Conservation (phyloP, 2,888 invertebrate species). For the Phytoseiulus persimilis region DNA sequence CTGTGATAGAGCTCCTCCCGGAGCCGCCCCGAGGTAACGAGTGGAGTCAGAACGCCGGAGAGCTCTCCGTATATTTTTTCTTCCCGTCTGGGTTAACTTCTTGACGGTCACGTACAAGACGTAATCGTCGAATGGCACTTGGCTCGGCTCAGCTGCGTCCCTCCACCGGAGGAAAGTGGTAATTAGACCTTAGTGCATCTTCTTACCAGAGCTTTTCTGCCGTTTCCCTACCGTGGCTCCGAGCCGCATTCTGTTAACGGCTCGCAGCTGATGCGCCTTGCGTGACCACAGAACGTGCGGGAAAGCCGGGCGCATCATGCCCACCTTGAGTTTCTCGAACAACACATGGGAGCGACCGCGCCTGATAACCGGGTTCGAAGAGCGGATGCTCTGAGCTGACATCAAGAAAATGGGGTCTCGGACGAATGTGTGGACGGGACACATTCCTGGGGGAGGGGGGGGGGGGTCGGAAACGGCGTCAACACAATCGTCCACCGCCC, state of each 20-base stretch:
- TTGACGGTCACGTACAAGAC: conserved; percentile 36
- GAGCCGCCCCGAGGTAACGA: too few species aligned
- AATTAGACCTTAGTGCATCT: conserved; percentile 11
- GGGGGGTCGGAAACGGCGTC: too few species aligned
- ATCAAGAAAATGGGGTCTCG: not conserved
- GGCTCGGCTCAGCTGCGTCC: not conserved
- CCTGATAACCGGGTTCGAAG: not conserved
- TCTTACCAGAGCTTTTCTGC: not conserved
- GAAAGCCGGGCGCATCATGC: not conserved
- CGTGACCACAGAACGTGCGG: not conserved
- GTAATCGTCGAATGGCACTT: not conserved
- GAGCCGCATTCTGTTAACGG: not conserved
- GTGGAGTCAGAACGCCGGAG: too few species aligned
- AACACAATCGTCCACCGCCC: too few species aligned
- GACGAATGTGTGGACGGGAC: not conserved
- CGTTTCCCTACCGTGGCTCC: not conserved
- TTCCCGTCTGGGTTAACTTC: conserved; percentile 8
- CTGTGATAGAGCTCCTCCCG: too few species aligned
- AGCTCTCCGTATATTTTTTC: not conserved
- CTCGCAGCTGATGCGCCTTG: not conserved
- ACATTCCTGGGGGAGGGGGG: not conserved
- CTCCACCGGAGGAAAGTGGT: not conserved
- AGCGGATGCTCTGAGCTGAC: not conserved
- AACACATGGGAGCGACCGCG: not conserved
- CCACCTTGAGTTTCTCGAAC: not conserved